Percentiles rank a stretch among this genome's conserved stretches.
Conservation (phyloP, 2,888 invertebrate species). For the Chrysotoxum bicinctum region DNA sequence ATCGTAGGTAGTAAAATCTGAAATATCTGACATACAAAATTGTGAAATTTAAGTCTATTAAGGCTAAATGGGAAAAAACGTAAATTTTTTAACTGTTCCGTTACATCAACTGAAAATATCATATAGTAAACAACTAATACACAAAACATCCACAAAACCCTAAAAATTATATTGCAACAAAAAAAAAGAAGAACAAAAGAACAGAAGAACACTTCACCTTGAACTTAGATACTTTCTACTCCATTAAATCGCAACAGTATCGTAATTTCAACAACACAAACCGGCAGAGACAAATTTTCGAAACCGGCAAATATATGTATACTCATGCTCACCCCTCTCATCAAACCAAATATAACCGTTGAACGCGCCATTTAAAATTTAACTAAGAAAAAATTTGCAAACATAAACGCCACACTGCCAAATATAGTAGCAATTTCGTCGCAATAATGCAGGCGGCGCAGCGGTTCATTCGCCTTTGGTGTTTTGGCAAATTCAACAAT, state of each 20-base stretch:
- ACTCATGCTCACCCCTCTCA: neutral
- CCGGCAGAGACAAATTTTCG: constrained; percentile 1
- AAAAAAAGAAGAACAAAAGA: neutral
- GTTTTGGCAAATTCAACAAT: neutral
- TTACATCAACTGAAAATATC: too few relatives aligned
- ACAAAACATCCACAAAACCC: neutral
- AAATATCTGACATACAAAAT: too few relatives aligned
- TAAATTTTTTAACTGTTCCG: too few relatives aligned
- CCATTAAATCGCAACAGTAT: neutral
- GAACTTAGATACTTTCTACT: constrained; percentile 37
- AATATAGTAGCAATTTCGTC: constrained; percentile 32
- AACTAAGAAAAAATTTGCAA: constrained; percentile 22
- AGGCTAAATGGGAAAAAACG: too few relatives aligned
- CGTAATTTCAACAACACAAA: constrained; percentile 6
- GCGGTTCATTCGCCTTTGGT: constrained; percentile 51
- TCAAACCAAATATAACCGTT: neutral
- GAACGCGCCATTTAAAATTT: constrained; percentile 18
- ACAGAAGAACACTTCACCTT: constrained; percentile 17
- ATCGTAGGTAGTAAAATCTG: too few relatives aligned
- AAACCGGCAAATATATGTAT: constrained; percentile 9
- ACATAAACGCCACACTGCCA: neutral
- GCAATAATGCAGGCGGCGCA: neutral
- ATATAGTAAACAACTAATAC: neutral
- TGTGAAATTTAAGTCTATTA: too few relatives aligned
- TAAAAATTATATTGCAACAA: neutral